Evolutionary conservation across 2,797 vertebrate species (phyloP).

Genomic region (Acrossocheilus fasciatus): DNA sequence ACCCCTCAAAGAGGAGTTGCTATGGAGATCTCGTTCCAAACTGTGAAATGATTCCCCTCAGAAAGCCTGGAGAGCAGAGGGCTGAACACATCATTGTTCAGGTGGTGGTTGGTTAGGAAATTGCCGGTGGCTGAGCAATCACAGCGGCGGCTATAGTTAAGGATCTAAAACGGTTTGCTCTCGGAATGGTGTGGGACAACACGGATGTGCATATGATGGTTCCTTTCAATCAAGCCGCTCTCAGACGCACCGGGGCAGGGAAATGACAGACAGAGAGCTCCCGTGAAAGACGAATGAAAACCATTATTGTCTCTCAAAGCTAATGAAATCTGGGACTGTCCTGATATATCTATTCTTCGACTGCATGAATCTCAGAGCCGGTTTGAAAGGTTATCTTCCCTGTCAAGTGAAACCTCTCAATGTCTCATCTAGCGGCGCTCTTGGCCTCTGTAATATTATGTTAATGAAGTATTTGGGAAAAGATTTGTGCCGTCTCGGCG

Average conservation of each 20-base stretch:
- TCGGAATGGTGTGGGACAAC: slow-evolving; percentile 98
- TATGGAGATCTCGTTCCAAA: slow-evolving; percentile 99
- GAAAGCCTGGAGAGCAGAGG: slow-evolving; percentile 99
- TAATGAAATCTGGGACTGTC: slow-evolving; percentile 68
- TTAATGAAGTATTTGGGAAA: slow-evolving; percentile 51
- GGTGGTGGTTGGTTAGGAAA: slow-evolving; percentile 99
- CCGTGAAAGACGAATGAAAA: slow-evolving; percentile 77
- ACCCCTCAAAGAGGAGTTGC: slow-evolving; percentile 99
- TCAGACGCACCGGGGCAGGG: slow-evolving; percentile 71
- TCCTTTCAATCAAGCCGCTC: slow-evolving; percentile 90
- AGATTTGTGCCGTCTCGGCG: slow-evolving; percentile 36
- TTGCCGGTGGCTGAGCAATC: slow-evolving; percentile 99
- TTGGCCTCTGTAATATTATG: slow-evolving; percentile 50
- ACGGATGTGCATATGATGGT: slow-evolving; percentile 92
- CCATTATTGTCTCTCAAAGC: slow-evolving; percentile 74
- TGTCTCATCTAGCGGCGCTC: slow-evolving; percentile 51
- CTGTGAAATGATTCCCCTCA: slow-evolving; percentile 99
- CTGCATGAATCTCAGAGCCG: slow-evolving; percentile 62
- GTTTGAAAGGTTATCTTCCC: slow-evolving; percentile 63
- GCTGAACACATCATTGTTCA: slow-evolving; percentile 99
- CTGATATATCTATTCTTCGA: slow-evolving; percentile 65
- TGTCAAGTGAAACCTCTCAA: slow-evolving; percentile 59
- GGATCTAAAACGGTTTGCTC: slow-evolving; percentile 99
- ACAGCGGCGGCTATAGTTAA: slow-evolving; percentile 99
- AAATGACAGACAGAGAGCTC: slow-evolving; percentile 72